Conservation (phyloP, 1,140 invertebrate species). For the Dreissena polymorpha region DNA sequence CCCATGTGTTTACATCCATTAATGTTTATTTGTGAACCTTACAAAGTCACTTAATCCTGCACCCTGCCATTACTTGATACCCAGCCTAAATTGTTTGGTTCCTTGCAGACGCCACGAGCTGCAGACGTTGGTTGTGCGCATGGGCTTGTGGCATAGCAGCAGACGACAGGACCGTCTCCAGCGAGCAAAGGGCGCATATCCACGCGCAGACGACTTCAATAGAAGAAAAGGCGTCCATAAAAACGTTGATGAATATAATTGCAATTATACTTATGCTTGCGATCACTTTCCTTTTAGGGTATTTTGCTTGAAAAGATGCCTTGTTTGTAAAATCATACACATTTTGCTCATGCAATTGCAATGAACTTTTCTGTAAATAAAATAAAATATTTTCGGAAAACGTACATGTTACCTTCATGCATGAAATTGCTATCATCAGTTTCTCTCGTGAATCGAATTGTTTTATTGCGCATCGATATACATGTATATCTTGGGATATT, state of each 20-base stretch:
- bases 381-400: neutral
- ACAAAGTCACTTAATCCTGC: no score
- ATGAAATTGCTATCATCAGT: no score
- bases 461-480: no score
- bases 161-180: constrained; percentile 52
- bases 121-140: constrained; percentile 28
- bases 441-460: no score
- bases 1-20: no score
- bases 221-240: constrained; percentile 53
- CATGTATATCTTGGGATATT: no score
- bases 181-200: constrained; percentile 55
- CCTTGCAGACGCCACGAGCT: neutral
- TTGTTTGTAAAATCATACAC: neutral
- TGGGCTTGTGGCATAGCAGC: constrained; percentile 69
- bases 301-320: constrained; percentile 42
- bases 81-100: neutral
- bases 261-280: constrained; percentile 56
- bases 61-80: no score
- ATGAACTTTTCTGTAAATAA: neutral
- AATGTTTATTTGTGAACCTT: no score
- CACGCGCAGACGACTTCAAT: constrained; percentile 67
- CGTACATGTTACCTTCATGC: neutral
- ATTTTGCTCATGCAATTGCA: neutral
- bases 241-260: constrained; percentile 53
- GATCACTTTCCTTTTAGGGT: constrained; percentile 66